A percentile compares a stretch with the other conserved stretches of the same genome.
These are phyloP conservation scores for Mylabris phalerata DNA, from an alignment of 1,140 invertebrate species.

Conservation along the genomic window DNA sequence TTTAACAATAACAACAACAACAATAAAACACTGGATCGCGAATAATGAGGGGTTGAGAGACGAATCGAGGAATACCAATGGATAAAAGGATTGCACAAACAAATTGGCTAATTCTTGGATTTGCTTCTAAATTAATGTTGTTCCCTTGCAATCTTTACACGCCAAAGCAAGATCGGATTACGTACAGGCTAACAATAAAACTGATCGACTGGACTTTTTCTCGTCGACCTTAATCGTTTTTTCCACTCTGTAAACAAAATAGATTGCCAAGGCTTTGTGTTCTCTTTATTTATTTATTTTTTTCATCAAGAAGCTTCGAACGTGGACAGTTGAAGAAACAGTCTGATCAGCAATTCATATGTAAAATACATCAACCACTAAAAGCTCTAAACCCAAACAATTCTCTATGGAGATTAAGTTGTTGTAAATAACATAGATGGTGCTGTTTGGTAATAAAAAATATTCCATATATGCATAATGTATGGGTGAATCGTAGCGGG, in stretches of 20 bases:
- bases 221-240: slow-evolving; percentile 16
- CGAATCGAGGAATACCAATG: background rate
- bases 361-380: too few relatives aligned
- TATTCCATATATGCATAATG: slow-evolving; percentile 23
- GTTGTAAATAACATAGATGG: slow-evolving; percentile 17
- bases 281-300: background rate
- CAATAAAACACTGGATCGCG: slow-evolving; percentile 24
- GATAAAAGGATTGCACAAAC: slow-evolving; percentile 32
- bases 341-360: too few relatives aligned
- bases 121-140: slow-evolving; percentile 28
- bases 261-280: background rate
- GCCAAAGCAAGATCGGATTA: slow-evolving; percentile 22
- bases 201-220: slow-evolving; percentile 17
- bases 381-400: background rate
- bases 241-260: slow-evolving; percentile 22
- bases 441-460: slow-evolving; percentile 21
- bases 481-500: slow-evolving; percentile 15
- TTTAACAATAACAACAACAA: slow-evolving; percentile 20
- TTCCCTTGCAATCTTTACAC: slow-evolving; percentile 20
- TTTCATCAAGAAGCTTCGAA: background rate
- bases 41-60: slow-evolving; percentile 6
- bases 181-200: slow-evolving; percentile 4
- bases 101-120: slow-evolving; percentile 33
- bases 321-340: too few relatives aligned
- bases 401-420: slow-evolving; percentile 15